Base-by-base conservation (phyloP, 2,113 vertebrate genomes). In the Saimiri boliviensis region DNA sequence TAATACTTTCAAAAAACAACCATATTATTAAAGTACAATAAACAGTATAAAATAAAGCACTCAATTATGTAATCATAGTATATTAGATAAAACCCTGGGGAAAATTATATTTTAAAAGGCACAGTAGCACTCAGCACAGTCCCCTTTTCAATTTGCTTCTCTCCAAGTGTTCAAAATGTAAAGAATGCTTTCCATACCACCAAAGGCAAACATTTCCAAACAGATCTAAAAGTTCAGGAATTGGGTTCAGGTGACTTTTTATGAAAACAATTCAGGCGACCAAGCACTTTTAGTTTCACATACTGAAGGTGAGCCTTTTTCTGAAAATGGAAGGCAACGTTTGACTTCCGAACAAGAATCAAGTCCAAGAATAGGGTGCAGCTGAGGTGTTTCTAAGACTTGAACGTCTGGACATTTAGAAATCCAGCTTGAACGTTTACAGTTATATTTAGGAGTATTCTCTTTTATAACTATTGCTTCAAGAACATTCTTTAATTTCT, bases 201-300 rank as follows among this genome's bases (percentile, higher is more conserved):
- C 12, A 13, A 74, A 97, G 68, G n/a, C 7, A 40, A 25, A n/a
- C 27, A 11, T 95, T 97, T 97, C 63, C 92, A 56, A 92, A 82
- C 12, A 97, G 54, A 93, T 12, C 42, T 49, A 74, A 37, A 77
- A 60, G 71, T 87, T 85, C 47, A 96, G 40, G 45, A 81, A 96
- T 10, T 0, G 27, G 35, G 70, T 42, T 90, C 88, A 89, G 87
- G n/a, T 83, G 47, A 89, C 25, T 54, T 80, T 92, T 92, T 85
- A 77, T 63, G 92, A 93, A 96, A 99, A 99, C 56, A 99, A 97
- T 88, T 99, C 99, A 11, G 98, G 98, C 77, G 99, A 99, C 98
- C 98, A 99, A 40, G 96, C 79, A 85, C 54, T 83, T 63, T 66
- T 54, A 70, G 86, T 12, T 8, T 95, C 2, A 91, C n/a, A 4